phyloP scores from a whole-genome alignment of 2,888 invertebrate genomes.

The Andrena trimmerana region DNA sequence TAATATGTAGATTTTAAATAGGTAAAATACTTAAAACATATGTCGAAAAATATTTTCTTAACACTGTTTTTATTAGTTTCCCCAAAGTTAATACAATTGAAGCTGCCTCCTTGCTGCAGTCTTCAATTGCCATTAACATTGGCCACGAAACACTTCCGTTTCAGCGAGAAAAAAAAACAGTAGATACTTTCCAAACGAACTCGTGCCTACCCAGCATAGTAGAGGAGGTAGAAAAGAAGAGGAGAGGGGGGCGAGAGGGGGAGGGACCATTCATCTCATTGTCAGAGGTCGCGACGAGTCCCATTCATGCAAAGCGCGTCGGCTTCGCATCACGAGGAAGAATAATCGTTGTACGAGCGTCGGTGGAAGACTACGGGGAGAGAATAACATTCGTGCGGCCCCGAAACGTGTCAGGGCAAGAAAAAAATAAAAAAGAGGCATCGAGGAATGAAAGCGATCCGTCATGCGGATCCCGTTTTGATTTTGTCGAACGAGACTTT shows the following conservation, averaged over 20 bases:
- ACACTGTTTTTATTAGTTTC: too few relatives aligned
- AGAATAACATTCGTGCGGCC: constrained; percentile 54
- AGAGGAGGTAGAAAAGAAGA: background rate
- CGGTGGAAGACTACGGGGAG: constrained; percentile 39
- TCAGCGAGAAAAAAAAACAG: background rate
- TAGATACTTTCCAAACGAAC: constrained; percentile 12
- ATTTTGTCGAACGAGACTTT: constrained; percentile 21
- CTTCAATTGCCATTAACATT: background rate
- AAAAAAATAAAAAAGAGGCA: constrained; percentile 40
- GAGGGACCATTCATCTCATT: constrained; percentile 61
- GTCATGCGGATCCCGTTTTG: constrained; percentile 68
- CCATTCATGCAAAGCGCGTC: constrained; percentile 70
- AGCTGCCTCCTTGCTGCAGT: too few relatives aligned
- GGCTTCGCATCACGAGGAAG: constrained; percentile 57
- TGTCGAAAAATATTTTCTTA: too few relatives aligned
- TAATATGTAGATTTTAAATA: too few relatives aligned
- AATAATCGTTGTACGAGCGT: constrained; percentile 47
- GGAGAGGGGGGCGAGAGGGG: background rate
- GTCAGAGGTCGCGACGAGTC: constrained; percentile 52
- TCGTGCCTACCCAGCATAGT: background rate
- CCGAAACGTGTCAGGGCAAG: constrained; percentile 58
- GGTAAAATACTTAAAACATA: too few relatives aligned
- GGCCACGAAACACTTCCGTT: background rate
- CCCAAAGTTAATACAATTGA: too few relatives aligned
- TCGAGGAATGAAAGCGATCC: constrained; percentile 71